These are phyloP conservation scores for Eciton burchellii DNA, from an alignment of 1,140 invertebrate genomes.

Conservation along the genomic window DNA sequence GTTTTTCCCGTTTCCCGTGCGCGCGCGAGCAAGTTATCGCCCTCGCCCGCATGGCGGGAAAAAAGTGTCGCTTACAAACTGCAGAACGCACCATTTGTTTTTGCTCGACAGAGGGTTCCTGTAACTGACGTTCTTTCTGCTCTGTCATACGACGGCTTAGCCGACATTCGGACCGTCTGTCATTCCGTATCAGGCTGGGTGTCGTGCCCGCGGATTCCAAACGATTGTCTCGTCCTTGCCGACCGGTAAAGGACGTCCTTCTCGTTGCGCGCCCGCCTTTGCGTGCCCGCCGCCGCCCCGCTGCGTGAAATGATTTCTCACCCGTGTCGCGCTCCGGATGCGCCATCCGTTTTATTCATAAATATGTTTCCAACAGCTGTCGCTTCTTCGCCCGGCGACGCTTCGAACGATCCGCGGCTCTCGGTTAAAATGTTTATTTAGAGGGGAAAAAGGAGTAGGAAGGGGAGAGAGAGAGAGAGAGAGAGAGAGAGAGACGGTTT, in stretches of 20 bases:
- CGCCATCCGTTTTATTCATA: background rate
- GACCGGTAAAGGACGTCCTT: slow-evolving; percentile 38
- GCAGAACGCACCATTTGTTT: slow-evolving; percentile 54
- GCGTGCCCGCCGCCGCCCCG: too few species aligned
- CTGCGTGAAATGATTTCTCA: slow-evolving; percentile 44
- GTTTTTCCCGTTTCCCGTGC: slow-evolving; percentile 40
- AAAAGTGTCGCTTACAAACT: slow-evolving; percentile 58
- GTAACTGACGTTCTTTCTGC: slow-evolving; percentile 58
- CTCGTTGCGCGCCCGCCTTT: slow-evolving; percentile 26
- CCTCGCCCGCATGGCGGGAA: slow-evolving; percentile 37
- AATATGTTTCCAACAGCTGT: slow-evolving; percentile 3
- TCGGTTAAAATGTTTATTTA: slow-evolving; percentile 33
- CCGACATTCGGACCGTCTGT: slow-evolving; percentile 51
- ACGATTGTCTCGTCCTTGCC: slow-evolving; percentile 50
- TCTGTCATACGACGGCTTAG: slow-evolving; percentile 57
- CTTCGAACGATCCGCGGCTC: slow-evolving; percentile 2
- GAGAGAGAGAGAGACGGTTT: background rate
- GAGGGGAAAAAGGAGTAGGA: background rate
- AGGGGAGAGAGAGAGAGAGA: background rate
- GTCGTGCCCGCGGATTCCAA: slow-evolving; percentile 55
- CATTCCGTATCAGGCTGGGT: slow-evolving; percentile 52
- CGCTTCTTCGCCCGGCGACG: background rate
- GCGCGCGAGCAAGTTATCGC: slow-evolving; percentile 52
- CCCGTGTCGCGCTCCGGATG: background rate
- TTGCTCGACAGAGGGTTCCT: slow-evolving; percentile 57